phyloP scores from a whole-genome alignment of 1,140 invertebrate species.

The Drosophila lowei region DNA sequence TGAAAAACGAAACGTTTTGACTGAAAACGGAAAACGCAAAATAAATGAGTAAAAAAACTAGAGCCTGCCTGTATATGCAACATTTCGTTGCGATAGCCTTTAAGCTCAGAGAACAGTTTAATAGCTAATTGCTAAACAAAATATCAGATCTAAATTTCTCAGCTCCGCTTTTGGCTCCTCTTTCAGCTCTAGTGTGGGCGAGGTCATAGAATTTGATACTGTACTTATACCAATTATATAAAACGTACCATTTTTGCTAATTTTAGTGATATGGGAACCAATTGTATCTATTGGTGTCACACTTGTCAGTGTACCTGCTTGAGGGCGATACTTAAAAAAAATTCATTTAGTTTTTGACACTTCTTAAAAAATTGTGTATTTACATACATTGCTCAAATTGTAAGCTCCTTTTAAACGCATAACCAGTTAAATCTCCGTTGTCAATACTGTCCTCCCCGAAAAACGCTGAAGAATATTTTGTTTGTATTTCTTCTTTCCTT shows the following conservation, averaged over 20 bases:
- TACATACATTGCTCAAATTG: neutral
- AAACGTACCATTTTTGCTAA: conserved; percentile 52
- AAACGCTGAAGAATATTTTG: neutral
- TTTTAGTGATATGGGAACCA: conserved; percentile 14
- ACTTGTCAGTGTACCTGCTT: conserved; percentile 6
- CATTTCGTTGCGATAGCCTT: no score
- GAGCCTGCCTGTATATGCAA: no score
- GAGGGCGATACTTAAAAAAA: conserved; percentile 17
- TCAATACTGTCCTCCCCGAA: conserved; percentile 46
- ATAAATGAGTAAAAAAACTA: no score
- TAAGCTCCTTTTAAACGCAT: conserved; percentile 43
- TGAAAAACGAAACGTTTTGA: no score
- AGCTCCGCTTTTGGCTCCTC: no score
- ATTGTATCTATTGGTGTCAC: neutral
- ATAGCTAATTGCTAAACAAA: no score
- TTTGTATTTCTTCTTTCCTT: conserved; percentile 1
- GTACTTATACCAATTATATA: neutral
- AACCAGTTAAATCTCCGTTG: conserved; percentile 66
- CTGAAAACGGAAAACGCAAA: no score
- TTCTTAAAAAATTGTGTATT: neutral
- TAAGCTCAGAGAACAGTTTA: no score
- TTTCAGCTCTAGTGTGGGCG: no score
- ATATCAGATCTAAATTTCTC: no score
- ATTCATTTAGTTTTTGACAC: neutral
- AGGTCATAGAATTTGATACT: neutral